A percentile compares a stretch with the other conserved stretches of the same genome.
Conservation (phyloP, 2,113 vertebrate species). For the Actenoides lindsayi region DNA sequence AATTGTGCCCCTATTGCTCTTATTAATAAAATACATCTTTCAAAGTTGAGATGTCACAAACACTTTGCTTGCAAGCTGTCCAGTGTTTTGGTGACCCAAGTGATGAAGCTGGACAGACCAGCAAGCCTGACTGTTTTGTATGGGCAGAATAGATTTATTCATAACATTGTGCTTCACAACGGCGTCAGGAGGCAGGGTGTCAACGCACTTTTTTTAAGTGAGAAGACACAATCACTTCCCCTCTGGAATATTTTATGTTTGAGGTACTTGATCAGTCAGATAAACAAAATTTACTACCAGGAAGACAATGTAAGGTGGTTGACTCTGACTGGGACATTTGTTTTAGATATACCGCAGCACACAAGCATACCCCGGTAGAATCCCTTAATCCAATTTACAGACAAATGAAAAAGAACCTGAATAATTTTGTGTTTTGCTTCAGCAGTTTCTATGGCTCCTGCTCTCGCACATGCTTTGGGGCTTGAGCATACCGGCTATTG, state of each 20-base stretch:
- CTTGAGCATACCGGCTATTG: background rate
- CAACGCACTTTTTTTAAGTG: fast-evolving
- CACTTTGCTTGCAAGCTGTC: fast-evolving
- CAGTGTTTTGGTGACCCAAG: background rate
- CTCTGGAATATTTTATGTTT: background rate
- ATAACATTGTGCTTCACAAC: background rate
- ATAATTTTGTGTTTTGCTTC: constrained; percentile 5
- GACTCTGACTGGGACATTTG: background rate
- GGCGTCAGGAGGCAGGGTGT: background rate
- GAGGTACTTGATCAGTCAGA: background rate
- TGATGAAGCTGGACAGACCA: background rate
- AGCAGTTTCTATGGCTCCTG: background rate
- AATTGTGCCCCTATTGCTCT: fast-evolving
- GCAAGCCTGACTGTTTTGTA: background rate
- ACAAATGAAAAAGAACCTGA: constrained; percentile 5
- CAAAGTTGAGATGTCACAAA: background rate
- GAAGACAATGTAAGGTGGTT: background rate
- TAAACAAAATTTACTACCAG: background rate
- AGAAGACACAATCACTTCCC: background rate
- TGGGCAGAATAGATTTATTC: background rate
- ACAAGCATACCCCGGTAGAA: background rate
- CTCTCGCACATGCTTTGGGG: background rate
- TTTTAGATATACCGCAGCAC: background rate
- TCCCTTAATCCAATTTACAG: background rate
- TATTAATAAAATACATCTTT: background rate